A percentile compares a stretch with the other conserved stretches of the same genome.
Conservation (phyloP, 2,888 invertebrate genomes). For the Lumbricus terrestris region DNA sequence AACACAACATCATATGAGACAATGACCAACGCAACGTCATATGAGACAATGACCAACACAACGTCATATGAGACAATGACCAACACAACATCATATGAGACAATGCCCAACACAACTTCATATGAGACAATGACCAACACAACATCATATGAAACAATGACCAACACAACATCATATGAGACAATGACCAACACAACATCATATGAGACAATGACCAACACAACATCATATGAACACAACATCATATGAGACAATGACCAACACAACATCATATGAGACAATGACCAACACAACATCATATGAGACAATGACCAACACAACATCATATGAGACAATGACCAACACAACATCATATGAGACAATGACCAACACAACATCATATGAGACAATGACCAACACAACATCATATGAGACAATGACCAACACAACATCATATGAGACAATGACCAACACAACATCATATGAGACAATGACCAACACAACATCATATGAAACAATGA, state of each 20-base stretch:
- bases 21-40: too few relatives aligned
- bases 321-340: constrained; percentile 38
- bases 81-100: too few relatives aligned
- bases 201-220: constrained; percentile 39
- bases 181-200: constrained; percentile 42
- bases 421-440: too few relatives aligned
- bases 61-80: constrained; percentile 38
- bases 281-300: too few relatives aligned
- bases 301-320: constrained; percentile 41
- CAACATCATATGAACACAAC: too few relatives aligned
- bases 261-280: too few relatives aligned
- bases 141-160: constrained; percentile 34
- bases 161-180: too few relatives aligned
- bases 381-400: constrained; percentile 40
- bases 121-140: constrained; percentile 40
- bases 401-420: constrained; percentile 38
- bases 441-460: constrained; percentile 42
- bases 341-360: too few relatives aligned
- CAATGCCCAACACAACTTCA: constrained; percentile 41
- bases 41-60: constrained; percentile 40
- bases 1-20: too few relatives aligned
- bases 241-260: constrained; percentile 38
- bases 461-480: constrained; percentile 40
- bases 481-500: constrained; percentile 34
- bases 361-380: too few relatives aligned